Percentiles rank a stretch among this genome's conserved stretches.
Conservation (phyloP, 2,888 invertebrate genomes). For the Himalopsyche japonica region DNA sequence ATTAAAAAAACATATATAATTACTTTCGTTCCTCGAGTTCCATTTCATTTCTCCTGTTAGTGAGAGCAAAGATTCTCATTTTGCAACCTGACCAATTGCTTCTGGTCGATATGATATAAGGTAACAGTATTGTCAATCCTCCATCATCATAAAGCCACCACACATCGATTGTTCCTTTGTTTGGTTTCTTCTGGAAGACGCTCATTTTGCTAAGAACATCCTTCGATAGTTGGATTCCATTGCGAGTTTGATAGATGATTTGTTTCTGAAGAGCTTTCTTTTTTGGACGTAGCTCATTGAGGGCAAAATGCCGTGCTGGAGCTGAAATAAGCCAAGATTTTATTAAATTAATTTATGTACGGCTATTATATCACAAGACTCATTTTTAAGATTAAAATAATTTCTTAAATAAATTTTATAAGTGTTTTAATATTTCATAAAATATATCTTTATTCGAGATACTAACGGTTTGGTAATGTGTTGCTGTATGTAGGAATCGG, state of each 20-base stretch:
- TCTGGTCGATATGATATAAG: constrained; percentile 82
- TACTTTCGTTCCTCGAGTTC: constrained; percentile 86
- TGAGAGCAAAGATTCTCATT: constrained; percentile 80
- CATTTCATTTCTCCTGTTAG: constrained; percentile 76
- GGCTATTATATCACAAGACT: no score
- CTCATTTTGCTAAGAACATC: constrained; percentile 71
- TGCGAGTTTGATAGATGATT: constrained; percentile 62
- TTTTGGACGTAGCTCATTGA: constrained; percentile 46
- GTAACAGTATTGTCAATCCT: constrained; percentile 81
- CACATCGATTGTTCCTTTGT: constrained; percentile 84
- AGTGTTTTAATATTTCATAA: no score
- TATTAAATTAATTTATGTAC: not conserved
- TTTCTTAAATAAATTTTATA: no score
- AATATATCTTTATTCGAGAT: no score
- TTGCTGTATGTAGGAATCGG: constrained; percentile 21
- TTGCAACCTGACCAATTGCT: constrained; percentile 78
- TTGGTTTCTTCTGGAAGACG: constrained; percentile 77
- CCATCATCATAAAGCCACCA: constrained; percentile 98
- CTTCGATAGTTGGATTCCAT: constrained; percentile 64
- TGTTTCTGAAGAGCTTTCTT: constrained; percentile 49
- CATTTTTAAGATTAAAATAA: no score
- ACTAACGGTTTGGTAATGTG: constrained; percentile 30
- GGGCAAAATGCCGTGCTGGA: constrained; percentile 17
- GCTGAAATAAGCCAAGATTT: not conserved
- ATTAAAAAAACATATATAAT: no score